Evolutionary conservation across 1,140 invertebrate species (phyloP).

Genomic region (Panulirus ornatus): DNA sequence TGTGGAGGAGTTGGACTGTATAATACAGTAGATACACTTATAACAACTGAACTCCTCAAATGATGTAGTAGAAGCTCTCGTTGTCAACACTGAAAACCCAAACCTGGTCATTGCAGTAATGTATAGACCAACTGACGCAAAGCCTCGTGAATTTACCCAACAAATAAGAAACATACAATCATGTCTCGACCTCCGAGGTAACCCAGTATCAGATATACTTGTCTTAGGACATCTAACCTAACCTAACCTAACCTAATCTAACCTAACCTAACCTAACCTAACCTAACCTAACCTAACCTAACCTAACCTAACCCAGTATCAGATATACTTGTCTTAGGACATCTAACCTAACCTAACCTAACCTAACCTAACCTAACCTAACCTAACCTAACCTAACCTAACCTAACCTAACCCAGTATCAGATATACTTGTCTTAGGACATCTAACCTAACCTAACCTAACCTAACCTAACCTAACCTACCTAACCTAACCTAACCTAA

Average conservation of each 20-base stretch:
- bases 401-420: background rate
- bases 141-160: too few relatives aligned
- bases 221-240: too few relatives aligned
- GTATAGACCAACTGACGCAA: too few relatives aligned
- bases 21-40: too few relatives aligned
- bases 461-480: background rate
- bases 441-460: background rate
- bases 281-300: background rate
- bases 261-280: background rate
- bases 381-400: background rate
- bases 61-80: too few relatives aligned
- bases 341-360: background rate
- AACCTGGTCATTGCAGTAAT: too few relatives aligned
- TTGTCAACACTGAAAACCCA: too few relatives aligned
- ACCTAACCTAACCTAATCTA: background rate
- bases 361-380: background rate
- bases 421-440: background rate
- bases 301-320: background rate
- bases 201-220: too few relatives aligned
- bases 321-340: background rate
- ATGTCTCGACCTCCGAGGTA: too few relatives aligned
- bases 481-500: background rate
- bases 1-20: too few relatives aligned
- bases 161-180: too few relatives aligned
- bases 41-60: too few relatives aligned